A percentile compares a stretch with the other conserved stretches of the same genome.
phyloP scores from a whole-genome alignment of 2,113 vertebrate genomes.

The Phoenicopterus ruber region DNA sequence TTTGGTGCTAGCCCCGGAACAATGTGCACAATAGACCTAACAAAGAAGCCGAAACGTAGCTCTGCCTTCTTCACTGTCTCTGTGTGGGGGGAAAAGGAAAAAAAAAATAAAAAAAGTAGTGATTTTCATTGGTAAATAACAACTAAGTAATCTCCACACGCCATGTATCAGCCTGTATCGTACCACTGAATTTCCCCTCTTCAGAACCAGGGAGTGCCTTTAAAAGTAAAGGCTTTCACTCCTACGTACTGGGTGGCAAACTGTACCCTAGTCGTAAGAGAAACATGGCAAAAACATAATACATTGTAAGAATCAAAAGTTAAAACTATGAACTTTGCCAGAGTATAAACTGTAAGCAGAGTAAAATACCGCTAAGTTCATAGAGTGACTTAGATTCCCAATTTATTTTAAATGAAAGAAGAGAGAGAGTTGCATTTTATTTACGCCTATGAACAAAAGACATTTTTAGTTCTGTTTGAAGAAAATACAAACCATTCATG shows the following conservation, averaged over 20 bases:
- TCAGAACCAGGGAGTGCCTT: background rate
- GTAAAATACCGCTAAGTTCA: background rate
- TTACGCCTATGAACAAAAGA: background rate
- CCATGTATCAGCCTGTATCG: background rate
- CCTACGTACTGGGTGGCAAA: background rate
- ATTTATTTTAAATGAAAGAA: background rate
- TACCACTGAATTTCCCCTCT: background rate
- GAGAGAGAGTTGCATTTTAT: background rate
- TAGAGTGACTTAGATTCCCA: background rate
- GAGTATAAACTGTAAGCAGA: background rate
- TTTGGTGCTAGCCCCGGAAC: conserved; percentile 8
- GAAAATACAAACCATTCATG: background rate
- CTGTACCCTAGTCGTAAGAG: background rate
- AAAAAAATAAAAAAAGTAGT: conserved; percentile 78
- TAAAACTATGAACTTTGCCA: background rate
- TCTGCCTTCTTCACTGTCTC: conserved; percentile 87
- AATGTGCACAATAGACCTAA: conserved; percentile 4
- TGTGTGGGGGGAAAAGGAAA: background rate
- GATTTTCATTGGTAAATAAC: conserved; percentile 88
- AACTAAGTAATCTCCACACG: conserved; percentile 78
- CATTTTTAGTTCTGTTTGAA: background rate
- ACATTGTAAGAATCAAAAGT: background rate
- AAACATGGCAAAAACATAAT: rapidly evolving
- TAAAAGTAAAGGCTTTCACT: background rate
- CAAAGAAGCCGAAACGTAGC: conserved; percentile 68